These are phyloP conservation scores for Venustaconcha ellipsiformis DNA, from an alignment of 1,140 invertebrate genomes.

Conservation along the genomic window DNA sequence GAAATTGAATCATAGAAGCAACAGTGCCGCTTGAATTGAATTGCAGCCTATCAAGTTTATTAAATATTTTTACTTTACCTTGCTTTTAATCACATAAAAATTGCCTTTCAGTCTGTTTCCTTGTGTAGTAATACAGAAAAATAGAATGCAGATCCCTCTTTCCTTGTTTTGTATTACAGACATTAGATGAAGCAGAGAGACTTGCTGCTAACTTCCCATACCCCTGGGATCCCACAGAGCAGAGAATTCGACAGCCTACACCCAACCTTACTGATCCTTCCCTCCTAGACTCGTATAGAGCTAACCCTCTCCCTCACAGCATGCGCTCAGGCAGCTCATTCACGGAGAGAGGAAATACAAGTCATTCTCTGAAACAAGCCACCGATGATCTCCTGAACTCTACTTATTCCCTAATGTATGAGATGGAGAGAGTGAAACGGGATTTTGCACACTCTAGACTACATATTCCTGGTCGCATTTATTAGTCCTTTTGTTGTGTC, in stretches of 20 bases:
- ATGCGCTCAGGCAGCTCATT: constrained; percentile 18
- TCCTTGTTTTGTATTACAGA: constrained; percentile 26
- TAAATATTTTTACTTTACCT: no score
- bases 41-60: no score
- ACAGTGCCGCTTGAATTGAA: no score
- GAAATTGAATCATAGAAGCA: no score
- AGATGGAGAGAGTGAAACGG: constrained; percentile 45
- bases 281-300: constrained; percentile 29
- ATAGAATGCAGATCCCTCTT: no score
- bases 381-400: constrained; percentile 50
- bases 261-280: constrained; percentile 23
- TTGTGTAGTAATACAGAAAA: no score
- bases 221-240: constrained; percentile 28
- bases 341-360: constrained; percentile 10
- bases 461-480: no score
- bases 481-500: no score
- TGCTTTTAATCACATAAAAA: no score
- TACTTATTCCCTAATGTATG: constrained; percentile 50
- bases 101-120: no score
- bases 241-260: constrained; percentile 20
- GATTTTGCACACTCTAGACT: no score
- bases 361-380: constrained; percentile 31
- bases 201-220: constrained; percentile 45
- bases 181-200: constrained; percentile 50
- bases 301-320: constrained; percentile 28